Percentiles rank a stretch among this genome's conserved stretches.
phyloP scores from a whole-genome alignment of 2,113 vertebrate genomes.

The Neoarius graeffei region DNA sequence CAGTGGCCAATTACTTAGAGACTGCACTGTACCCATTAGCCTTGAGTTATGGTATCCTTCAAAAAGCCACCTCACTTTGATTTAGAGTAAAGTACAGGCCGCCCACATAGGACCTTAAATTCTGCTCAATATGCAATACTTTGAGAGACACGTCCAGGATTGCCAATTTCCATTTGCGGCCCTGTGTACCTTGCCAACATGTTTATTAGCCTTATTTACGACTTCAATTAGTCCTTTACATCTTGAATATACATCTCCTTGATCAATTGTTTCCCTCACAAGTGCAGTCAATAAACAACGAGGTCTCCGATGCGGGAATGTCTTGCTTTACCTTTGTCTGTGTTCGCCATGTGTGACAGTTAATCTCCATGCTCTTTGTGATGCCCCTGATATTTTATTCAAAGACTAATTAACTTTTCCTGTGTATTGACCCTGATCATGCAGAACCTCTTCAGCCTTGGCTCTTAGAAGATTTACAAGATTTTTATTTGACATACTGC shows the following conservation, averaged over 20 bases:
- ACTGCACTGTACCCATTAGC: constrained; percentile 11
- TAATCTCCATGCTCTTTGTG: constrained; percentile 62
- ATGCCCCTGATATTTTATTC: constrained; percentile 64
- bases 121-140: constrained; percentile 41
- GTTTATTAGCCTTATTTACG: constrained; percentile 69
- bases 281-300: constrained; percentile 54
- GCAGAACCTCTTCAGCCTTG: constrained; percentile 53
- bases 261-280: constrained; percentile 32
- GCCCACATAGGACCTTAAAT: constrained; percentile 32
- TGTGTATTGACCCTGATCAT: constrained; percentile 59
- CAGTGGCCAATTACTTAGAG: constrained; percentile 7
- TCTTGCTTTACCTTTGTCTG: constrained; percentile 57
- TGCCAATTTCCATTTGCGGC: constrained; percentile 52
- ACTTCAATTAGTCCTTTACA: constrained; percentile 53
- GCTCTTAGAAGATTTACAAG: constrained; percentile 42
- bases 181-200: constrained; percentile 52
- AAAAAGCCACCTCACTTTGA: background rate
- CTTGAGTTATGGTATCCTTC: constrained; percentile 19
- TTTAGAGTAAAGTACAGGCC: constrained; percentile 1
- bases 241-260: constrained; percentile 23
- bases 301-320: constrained; percentile 27
- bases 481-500: constrained; percentile 3
- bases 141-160: constrained; percentile 56
- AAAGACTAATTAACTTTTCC: constrained; percentile 65
- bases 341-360: constrained; percentile 36